Base-by-base conservation (phyloP, 2,113 vertebrate species). In the Sylvietta virens region DNA sequence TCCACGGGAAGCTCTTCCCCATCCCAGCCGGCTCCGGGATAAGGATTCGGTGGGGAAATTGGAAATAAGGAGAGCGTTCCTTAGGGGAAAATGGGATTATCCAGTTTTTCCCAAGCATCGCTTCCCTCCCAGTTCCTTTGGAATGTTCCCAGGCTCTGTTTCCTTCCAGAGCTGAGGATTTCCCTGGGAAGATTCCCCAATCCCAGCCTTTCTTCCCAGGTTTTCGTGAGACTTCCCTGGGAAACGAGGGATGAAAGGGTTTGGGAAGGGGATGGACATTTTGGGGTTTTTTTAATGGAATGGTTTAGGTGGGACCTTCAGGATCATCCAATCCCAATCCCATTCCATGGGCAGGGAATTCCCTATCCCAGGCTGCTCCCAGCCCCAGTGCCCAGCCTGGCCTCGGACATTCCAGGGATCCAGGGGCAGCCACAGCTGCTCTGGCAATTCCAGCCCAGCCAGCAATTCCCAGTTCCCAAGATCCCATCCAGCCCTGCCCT, bases 11-110 rank as follows among this genome's bases (percentile, higher is more conserved):
- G 10, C n/a, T 42, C 18, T 37, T 16, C n/a, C 9, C 10, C 17
- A 10, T 2, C 21, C 11, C 4, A 1, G 8, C 7, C 2, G 0
- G 13, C 19, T 48, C 20, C 40, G 13, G 0, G 44, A 40, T 15
- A 10, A 57, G 78, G 78, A 17, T 1, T 2, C 2, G 1, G 65
- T 3, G 58, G 72, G 54, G 10, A 4, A 15, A 11, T 2, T 26
- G 48, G 48, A 10, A 51, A 51, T 17, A 18, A 53, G 19, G 16
- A 27, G 4, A 54, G 28, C 1, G 28, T 47, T 30, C 6, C 82
- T 23, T 1, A 6, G 17, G 58, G 31, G 5, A 44, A 53, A 53
- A 20, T 9, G 21, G 15, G 45, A 39, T 8, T 5, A 2, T 48
- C 30, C 30, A 26, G 6, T 8, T 33, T 62, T 37, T 37, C 26